These are phyloP conservation scores for Phrynosoma platyrhinos DNA, from an alignment of 2,113 vertebrate species.

Conservation along the genomic window DNA sequence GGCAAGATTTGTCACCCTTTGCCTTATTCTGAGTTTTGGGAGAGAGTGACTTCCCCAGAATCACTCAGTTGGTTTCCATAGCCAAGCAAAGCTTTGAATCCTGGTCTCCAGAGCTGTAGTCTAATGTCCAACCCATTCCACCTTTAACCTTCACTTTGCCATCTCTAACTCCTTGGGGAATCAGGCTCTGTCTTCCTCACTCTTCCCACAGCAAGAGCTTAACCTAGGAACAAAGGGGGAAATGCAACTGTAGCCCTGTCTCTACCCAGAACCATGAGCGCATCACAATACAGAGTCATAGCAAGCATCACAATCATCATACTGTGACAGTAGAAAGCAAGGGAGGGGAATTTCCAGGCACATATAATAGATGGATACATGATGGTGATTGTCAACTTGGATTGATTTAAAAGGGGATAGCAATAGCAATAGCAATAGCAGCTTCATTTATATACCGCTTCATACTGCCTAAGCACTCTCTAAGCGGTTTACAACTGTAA, in stretches of 20 bases:
- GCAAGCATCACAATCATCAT: neutral
- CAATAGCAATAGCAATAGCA: no score
- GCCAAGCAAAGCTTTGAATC: no score
- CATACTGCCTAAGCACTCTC: no score
- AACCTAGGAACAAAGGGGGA: neutral
- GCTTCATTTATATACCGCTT: no score
- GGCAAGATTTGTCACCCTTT: no score
- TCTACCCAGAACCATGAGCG: neutral
- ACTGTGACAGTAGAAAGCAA: neutral
- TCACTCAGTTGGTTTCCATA: no score
- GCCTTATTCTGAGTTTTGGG: no score
- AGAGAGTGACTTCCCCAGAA: no score
- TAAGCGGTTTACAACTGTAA: no score
- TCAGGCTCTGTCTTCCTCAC: neutral
- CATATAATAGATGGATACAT: neutral
- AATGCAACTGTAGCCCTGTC: neutral
- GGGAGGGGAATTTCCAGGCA: neutral
- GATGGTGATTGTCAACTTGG: neutral
- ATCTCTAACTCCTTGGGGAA: neutral
- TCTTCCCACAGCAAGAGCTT: neutral
- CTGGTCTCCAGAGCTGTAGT: no score
- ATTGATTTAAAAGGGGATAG: no score
- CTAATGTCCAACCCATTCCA: no score
- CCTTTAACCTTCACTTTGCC: neutral
- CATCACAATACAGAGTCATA: neutral